A percentile compares a stretch with the other conserved stretches of the same genome.
These are phyloP conservation scores for Melanotaenia duboulayi DNA, from an alignment of 2,113 vertebrate genomes.

Conservation along the genomic window DNA sequence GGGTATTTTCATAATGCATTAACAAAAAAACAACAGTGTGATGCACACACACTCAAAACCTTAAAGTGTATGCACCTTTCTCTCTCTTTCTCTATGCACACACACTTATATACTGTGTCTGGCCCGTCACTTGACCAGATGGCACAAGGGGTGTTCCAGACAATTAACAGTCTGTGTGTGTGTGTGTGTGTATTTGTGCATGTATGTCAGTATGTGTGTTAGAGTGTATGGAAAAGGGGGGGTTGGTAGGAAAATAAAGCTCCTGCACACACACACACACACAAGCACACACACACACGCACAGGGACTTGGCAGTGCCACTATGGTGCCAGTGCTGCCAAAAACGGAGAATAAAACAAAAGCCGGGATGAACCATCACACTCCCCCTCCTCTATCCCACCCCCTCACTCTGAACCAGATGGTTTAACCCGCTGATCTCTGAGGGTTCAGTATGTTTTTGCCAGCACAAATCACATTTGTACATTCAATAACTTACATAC, in stretches of 20 bases:
- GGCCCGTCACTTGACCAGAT: conserved; percentile 78
- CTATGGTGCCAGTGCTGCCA: conserved; percentile 65
- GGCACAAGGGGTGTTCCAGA: conserved; percentile 79
- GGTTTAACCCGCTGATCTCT: conserved; percentile 69
- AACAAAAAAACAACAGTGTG: conserved; percentile 33
- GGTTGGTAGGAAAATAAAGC: conserved; percentile 54
- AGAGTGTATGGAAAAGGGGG: conserved; percentile 37
- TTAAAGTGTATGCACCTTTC: conserved; percentile 27
- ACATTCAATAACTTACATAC: conserved; percentile 24
- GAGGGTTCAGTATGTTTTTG: conserved; percentile 55
- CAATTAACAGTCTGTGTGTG: conserved; percentile 75
- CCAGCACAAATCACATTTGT: conserved; percentile 49
- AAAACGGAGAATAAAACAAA: conserved; percentile 75
- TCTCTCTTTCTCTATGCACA: conserved; percentile 22
- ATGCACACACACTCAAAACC: conserved; percentile 2
- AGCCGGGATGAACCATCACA: conserved; percentile 71
- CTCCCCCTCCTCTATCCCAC: conserved; percentile 38
- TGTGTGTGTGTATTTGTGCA: conserved; percentile 43
- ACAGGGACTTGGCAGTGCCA: conserved; percentile 73
- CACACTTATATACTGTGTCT: conserved; percentile 47
- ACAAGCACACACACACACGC: conserved; percentile 29
- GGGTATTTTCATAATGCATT: conserved; percentile 6
- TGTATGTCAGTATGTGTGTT: conserved; percentile 26
- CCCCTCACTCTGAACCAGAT: conserved; percentile 59
- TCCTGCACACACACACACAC: conserved; percentile 15